Evolutionary conservation across 2,113 vertebrate genomes (phyloP), one percentile per base, ranked within the genome.

Genomic region (Chiloscyllium plagiosum): DNA sequence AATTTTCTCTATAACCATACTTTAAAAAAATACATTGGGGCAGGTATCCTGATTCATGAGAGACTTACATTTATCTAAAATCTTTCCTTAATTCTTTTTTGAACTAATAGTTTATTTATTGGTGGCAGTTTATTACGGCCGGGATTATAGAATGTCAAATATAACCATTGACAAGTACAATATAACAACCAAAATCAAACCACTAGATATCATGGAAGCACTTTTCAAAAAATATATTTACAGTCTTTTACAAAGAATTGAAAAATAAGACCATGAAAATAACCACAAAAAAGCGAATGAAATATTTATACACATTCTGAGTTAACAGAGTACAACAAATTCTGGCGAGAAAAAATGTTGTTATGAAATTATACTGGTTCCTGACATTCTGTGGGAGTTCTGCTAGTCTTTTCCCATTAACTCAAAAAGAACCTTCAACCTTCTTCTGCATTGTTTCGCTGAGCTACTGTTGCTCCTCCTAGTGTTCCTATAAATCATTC

Each of bases 201-300:
- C 94, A 72, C 37, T 95, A 68, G 68, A 72, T 52, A 95, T 33
- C 94, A 95, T 76, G 37, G 42, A 70, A 47, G 13, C 37, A 95
- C 68, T 95, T 99, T 99, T 98, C 98, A 99, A 99, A 99, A 95
- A 99, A 99, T 99, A 99, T 99, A 99, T 99, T 99, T 99, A 99
- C 99, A 99, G 99, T 99, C 99, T 99, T 99, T 99, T 99, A 99
- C 99, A 99, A 99, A 99, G 98, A 98, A 95, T 99, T 99, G 99
- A 98, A 99, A 99, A 99, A 99, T 98, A 98, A 99, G 94, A 95
- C 42, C 68, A 76, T 95, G 69, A 95, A 99, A 98, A 98, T 97
- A 97, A 99, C 98, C 98, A 98, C 98, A 98, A 98, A 98, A 98
- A 98, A 98, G 97, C 98, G 98, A 98, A 97, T 98, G 98, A 98